Conservation (phyloP, 2,888 invertebrate genomes). For the Idaea dimidiata region DNA sequence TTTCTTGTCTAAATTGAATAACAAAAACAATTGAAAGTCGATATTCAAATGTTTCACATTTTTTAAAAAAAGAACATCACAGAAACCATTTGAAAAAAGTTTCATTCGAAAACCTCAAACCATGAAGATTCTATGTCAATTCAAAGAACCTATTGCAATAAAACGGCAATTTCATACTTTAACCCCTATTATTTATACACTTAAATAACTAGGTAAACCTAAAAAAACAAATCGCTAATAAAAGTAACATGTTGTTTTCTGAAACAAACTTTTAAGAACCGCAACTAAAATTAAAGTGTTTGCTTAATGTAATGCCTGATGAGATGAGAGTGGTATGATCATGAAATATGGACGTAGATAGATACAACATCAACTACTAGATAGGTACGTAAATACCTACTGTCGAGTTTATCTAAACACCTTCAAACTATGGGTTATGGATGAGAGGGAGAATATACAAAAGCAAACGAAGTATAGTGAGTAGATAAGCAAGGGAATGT, state of each 20-base stretch:
- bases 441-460: constrained; percentile 41
- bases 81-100: too few relatives aligned
- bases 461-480: constrained; percentile 52
- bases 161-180: too few relatives aligned
- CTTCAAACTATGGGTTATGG: constrained; percentile 20
- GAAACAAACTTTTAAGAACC: constrained; percentile 13
- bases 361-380: constrained; percentile 2
- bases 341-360: constrained; percentile 9
- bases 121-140: too few relatives aligned
- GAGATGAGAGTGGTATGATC: constrained; percentile 16
- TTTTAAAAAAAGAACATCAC: too few relatives aligned
- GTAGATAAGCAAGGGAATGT: constrained; percentile 47
- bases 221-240: not conserved
- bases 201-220: too few relatives aligned
- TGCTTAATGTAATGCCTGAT: constrained; percentile 16
- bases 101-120: too few relatives aligned
- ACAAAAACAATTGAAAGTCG: too few relatives aligned
- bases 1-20: too few relatives aligned
- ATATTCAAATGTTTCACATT: too few relatives aligned
- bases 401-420: not conserved
- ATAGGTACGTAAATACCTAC: not conserved
- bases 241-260: not conserved
- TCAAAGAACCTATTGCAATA: too few relatives aligned
- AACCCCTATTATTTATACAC: too few relatives aligned
- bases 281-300: constrained; percentile 23